phyloP scores from a whole-genome alignment of 1,140 invertebrate species.

The Nephotettix cincticeps region DNA sequence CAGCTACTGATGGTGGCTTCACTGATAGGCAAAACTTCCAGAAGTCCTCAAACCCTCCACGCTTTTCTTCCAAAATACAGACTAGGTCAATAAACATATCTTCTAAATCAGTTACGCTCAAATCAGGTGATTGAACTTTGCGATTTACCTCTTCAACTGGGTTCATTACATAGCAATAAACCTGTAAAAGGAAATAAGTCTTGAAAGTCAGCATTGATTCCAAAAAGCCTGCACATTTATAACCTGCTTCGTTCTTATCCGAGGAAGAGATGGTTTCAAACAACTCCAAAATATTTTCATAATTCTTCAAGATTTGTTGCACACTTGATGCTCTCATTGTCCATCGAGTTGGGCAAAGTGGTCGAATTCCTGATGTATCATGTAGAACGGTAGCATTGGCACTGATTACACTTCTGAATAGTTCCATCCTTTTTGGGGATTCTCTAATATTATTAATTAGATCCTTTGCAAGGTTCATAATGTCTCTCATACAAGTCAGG shows the following conservation, averaged over 20 bases:
- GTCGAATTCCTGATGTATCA: background rate
- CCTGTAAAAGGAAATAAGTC: background rate
- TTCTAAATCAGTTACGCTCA: background rate
- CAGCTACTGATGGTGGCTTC: background rate
- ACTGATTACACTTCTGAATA: background rate
- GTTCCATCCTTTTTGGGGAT: conserved; percentile 20
- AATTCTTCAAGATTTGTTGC: too few species aligned
- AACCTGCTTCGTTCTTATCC: background rate
- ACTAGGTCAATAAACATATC: background rate
- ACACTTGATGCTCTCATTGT: background rate
- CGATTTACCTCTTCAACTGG: background rate
- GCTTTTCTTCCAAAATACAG: background rate
- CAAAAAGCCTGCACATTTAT: background rate
- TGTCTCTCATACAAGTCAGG: background rate
- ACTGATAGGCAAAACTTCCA: background rate
- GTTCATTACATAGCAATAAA: background rate
- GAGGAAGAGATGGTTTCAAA: background rate
- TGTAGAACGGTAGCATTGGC: background rate
- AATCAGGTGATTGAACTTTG: background rate
- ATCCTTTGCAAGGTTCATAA: background rate
- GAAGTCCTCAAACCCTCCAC: background rate
- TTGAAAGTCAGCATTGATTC: too few species aligned
- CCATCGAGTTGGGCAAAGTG: background rate
- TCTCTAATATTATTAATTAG: conserved; percentile 21
- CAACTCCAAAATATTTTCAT: background rate